Percentiles rank a stretch among this genome's conserved stretches.
phyloP scores from a whole-genome alignment of 2,888 invertebrate genomes.

The Drosophila robusta region DNA sequence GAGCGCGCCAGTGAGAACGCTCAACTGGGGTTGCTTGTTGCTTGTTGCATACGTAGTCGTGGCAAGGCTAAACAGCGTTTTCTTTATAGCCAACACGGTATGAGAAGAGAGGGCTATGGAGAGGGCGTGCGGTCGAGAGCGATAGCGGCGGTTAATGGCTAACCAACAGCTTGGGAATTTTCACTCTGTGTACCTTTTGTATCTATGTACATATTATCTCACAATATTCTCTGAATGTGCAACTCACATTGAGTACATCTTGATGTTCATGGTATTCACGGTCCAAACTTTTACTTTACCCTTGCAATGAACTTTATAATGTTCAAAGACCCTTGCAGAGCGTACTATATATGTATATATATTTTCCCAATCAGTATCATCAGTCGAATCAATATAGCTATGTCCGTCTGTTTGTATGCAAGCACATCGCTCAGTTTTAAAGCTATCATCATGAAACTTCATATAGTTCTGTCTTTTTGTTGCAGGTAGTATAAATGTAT shows the following conservation, averaged over 20 bases:
- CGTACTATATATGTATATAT: too few relatives aligned
- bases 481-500: background rate
- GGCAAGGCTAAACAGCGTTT: constrained; percentile 21
- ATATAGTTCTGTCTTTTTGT: background rate
- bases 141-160: constrained; percentile 1
- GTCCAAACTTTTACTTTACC: background rate
- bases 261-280: background rate
- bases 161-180: constrained; percentile 18
- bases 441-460: background rate
- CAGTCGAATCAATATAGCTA: too few relatives aligned
- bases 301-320: background rate
- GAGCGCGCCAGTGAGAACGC: constrained; percentile 8
- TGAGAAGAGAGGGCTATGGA: background rate
- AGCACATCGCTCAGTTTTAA: background rate
- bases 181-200: constrained; percentile 1
- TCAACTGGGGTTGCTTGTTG: constrained; percentile 1
- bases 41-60: constrained; percentile 1
- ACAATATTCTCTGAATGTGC: constrained; percentile 5
- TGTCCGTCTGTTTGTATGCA: background rate
- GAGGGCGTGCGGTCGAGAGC: background rate
- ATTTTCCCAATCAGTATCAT: too few relatives aligned
- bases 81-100: constrained; percentile 11
- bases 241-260: background rate
- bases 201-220: constrained; percentile 2
- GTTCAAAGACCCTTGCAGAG: background rate